Evolutionary conservation across 2,888 invertebrate species (phyloP).

Genomic region (Tholera decimalis): DNA sequence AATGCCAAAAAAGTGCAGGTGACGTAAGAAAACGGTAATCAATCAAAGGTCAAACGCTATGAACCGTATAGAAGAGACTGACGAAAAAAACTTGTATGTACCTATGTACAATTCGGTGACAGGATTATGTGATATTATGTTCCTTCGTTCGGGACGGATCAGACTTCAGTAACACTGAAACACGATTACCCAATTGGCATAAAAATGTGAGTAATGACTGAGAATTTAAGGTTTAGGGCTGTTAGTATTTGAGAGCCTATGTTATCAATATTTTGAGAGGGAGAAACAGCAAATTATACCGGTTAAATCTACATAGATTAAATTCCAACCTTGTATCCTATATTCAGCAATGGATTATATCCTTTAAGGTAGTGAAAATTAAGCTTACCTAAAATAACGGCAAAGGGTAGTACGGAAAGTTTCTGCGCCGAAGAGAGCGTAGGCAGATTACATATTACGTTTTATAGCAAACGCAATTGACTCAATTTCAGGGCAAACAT

Average conservation of each 20-base stretch:
- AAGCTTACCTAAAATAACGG: background rate
- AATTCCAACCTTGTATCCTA: constrained; percentile 24
- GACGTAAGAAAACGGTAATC: constrained; percentile 16
- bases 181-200: constrained; percentile 23
- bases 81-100: constrained; percentile 15
- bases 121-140: constrained; percentile 38
- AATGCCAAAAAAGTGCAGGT: constrained; percentile 19
- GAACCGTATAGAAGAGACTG: constrained; percentile 21
- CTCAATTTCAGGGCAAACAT: no score
- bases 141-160: constrained; percentile 18
- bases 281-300: no score
- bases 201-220: constrained; percentile 18
- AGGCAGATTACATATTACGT: no score
- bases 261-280: background rate
- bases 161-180: constrained; percentile 28
- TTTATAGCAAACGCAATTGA: no score
- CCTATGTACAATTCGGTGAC: constrained; percentile 21
- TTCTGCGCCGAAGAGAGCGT: no score
- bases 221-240: background rate
- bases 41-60: constrained; percentile 39
- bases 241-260: background rate
- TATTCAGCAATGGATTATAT: constrained; percentile 30
- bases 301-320: constrained; percentile 13
- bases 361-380: constrained; percentile 10
- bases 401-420: no score